phyloP scores from a whole-genome alignment of 2,113 vertebrate genomes.

The Ginglymostoma cirratum region DNA sequence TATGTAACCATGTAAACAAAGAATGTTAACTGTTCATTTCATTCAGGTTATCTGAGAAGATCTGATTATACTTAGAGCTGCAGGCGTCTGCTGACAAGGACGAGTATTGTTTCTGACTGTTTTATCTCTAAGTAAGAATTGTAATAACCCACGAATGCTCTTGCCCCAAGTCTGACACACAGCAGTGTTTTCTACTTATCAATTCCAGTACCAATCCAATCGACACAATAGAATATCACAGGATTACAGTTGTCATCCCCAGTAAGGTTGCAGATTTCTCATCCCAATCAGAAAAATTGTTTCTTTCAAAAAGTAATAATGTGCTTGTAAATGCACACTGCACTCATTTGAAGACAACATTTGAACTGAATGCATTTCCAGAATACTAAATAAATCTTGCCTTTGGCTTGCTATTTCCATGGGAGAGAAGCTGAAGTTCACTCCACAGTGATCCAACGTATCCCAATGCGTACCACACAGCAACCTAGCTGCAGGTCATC shows the following conservation, averaged over 20 bases:
- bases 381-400: slow-evolving; percentile 15
- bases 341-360: slow-evolving; percentile 15
- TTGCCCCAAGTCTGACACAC: background rate
- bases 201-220: slow-evolving; percentile 15
- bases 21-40: background rate
- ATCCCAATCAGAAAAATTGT: slow-evolving; percentile 30
- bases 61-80: slow-evolving; percentile 27
- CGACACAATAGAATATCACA: slow-evolving; percentile 21
- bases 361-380: background rate
- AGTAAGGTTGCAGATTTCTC: slow-evolving; percentile 20
- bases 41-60: background rate
- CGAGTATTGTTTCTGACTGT: slow-evolving; percentile 21
- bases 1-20: slow-evolving; percentile 19
- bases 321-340: slow-evolving; percentile 9
- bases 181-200: slow-evolving; percentile 21
- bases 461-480: background rate
- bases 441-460: background rate
- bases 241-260: slow-evolving; percentile 29
- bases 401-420: background rate
- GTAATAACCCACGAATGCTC: slow-evolving; percentile 17
- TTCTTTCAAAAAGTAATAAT: slow-evolving; percentile 34
- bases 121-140: slow-evolving; percentile 25
- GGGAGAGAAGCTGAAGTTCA: background rate
- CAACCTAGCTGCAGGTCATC: background rate
- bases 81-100: background rate